Evolutionary conservation across 2,113 vertebrate species (phyloP).

Genomic region (Chaenocephalus aceratus): DNA sequence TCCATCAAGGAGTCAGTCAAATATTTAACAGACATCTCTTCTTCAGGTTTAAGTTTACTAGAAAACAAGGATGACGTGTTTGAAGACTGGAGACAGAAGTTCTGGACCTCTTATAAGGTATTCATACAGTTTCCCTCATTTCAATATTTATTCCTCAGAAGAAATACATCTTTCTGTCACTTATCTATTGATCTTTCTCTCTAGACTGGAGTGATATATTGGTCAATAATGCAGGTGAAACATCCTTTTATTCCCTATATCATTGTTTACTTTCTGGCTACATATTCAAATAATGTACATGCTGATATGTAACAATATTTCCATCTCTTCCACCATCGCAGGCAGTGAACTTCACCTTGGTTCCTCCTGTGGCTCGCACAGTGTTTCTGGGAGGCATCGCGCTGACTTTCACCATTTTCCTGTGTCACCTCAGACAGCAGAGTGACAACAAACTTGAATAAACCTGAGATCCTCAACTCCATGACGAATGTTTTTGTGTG

Average conservation of each 20-base stretch:
- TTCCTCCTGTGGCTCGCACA: conserved; percentile 83
- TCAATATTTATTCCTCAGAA: not conserved
- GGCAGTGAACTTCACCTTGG: conserved; percentile 84
- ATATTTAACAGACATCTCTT: not conserved
- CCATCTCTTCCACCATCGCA: conserved; percentile 39
- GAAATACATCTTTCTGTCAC: not conserved
- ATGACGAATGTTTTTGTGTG: not conserved
- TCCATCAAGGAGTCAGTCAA: not conserved
- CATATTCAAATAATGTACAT: not conserved
- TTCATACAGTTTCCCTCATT: not conserved
- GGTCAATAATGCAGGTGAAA: conserved; percentile 85
- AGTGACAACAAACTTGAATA: conserved; percentile 31
- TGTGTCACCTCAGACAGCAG: conserved; percentile 83
- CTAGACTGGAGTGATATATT: conserved; percentile 83
- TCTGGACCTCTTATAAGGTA: conserved; percentile 87
- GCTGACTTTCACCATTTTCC: conserved; percentile 81
- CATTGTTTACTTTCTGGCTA: not conserved
- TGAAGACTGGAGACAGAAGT: conserved; percentile 85
- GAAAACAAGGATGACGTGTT: conserved; percentile 81
- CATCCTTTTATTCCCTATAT: not conserved
- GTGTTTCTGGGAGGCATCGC: conserved; percentile 81
- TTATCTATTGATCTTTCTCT: conserved; percentile 14
- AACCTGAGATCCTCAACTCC: not conserved
- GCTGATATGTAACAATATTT: not conserved
- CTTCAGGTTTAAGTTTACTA: conserved; percentile 83